Evolutionary conservation across 2,113 vertebrate genomes (phyloP), one percentile per base, ranked within the genome.

Genomic region (Clarias macrocephalus): DNA sequence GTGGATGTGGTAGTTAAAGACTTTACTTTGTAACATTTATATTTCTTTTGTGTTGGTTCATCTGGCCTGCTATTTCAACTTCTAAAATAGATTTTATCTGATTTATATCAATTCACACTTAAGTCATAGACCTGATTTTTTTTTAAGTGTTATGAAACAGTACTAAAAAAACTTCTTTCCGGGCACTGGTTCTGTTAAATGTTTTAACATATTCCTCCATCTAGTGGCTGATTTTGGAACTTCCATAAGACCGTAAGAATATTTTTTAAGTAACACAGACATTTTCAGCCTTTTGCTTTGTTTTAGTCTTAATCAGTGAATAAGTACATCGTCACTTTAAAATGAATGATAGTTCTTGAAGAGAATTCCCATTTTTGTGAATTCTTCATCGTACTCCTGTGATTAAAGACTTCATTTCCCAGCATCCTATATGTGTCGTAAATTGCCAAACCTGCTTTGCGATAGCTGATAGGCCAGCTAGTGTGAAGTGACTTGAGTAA

Each of bases 401-500:
- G 37, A 54, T 54, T n/a, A 19, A 72, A 59, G 63, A 90, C 89
- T 88, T 12, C 68, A 83, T 83, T 88, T 83, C 87, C 89, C 89
- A 82, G 70, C 63, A 87, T 42, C 28, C 85, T 70, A 57, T 16
- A 56, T 33, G 84, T 91, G 91, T 92, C 90, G 91, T 82, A 91
- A 92, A 92, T 42, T 68, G 80, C 65, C 82, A 30, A 65, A 19
- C 63, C 42, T 76, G 83, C 83, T 89, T 91, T 92, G 79, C 90
- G 91, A 88, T 88, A 91, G 88, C 70, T 80, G 87, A 57, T 88
- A 91, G 86, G 90, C 83, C 87, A 90, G 87, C 85, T 70, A 76
- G 91, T 89, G 91, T 88, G 89, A 80, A 89, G 88, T 83, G 76
- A 75, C 88, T 86, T 87, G 87, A 90, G 89, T 87, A 90, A 90